These are phyloP conservation scores for Ophion ellenae DNA, from an alignment of 2,888 invertebrate species.

Conservation along the genomic window DNA sequence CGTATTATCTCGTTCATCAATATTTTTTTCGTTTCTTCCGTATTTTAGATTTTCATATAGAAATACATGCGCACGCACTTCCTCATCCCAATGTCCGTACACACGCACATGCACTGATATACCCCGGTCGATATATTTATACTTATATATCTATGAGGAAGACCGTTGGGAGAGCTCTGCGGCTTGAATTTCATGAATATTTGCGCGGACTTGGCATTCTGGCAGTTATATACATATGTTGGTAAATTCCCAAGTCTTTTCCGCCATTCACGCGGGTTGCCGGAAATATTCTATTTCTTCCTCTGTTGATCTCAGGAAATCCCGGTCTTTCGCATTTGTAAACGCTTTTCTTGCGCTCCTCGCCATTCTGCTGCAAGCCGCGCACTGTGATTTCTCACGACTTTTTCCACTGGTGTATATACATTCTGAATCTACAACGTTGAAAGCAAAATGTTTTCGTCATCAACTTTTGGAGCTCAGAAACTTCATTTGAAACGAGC, in stretches of 20 bases:
- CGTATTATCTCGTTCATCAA: constrained; percentile 27
- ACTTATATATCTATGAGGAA: constrained; percentile 40
- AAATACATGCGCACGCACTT: too few species aligned
- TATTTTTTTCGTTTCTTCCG: constrained; percentile 3
- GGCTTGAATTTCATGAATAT: constrained; percentile 66
- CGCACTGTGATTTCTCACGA: constrained; percentile 50
- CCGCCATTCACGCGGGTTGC: constrained; percentile 53
- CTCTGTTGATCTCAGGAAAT: constrained; percentile 56
- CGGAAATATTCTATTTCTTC: constrained; percentile 61
- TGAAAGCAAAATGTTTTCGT: constrained; percentile 40
- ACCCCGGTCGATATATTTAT: constrained; percentile 3
- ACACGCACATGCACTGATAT: constrained; percentile 5
- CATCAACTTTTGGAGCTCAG: constrained; percentile 25
- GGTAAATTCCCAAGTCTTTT: constrained; percentile 60
- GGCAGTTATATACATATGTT: constrained; percentile 50
- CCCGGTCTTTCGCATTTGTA: constrained; percentile 62
- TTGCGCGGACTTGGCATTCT: constrained; percentile 52
- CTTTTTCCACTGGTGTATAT: constrained; percentile 22
- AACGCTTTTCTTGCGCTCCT: constrained; percentile 48
- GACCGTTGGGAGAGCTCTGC: constrained; percentile 63
- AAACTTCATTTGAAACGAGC: constrained; percentile 18
- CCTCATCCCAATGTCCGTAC: background rate
- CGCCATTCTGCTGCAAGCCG: constrained; percentile 31
- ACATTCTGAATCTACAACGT: constrained; percentile 2
- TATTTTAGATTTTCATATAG: constrained; percentile 28